Percentiles rank a stretch among this genome's conserved stretches.
phyloP scores from a whole-genome alignment of 2,113 vertebrate species.

The Antechinus flavipes region DNA sequence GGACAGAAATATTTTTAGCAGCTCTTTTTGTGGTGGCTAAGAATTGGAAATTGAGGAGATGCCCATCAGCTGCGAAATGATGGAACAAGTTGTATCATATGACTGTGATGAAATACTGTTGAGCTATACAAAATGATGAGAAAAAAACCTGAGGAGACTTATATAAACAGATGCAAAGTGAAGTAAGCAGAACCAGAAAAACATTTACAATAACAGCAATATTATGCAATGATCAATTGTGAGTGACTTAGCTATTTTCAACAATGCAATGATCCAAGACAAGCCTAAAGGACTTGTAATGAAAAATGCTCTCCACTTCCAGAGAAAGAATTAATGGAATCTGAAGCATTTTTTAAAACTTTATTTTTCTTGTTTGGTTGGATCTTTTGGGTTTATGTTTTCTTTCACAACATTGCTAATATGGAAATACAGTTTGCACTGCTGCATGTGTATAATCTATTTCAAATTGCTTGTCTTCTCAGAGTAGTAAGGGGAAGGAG shows the following conservation, averaged over 20 bases:
- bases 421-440: neutral
- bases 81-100: too few relatives aligned
- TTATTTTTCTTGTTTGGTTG: neutral
- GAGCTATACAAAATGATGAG: neutral
- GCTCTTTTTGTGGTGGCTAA: neutral
- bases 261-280: neutral
- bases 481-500: neutral
- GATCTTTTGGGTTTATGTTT: neutral
- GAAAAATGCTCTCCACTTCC: neutral
- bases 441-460: neutral
- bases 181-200: neutral
- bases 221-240: neutral
- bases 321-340: neutral
- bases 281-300: neutral
- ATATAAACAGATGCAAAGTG: neutral
- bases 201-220: neutral
- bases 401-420: neutral
- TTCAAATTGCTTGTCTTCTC: neutral
- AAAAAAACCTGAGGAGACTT: neutral
- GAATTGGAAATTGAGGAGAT: neutral
- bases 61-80: too few relatives aligned
- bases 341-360: neutral
- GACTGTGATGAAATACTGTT: neutral
- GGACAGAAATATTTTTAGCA: neutral
- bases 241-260: too few relatives aligned